Percentiles rank a stretch among this genome's conserved stretches.
Evolutionary conservation across 2,113 vertebrate species (phyloP).

Genomic region (Gavia stellata): DNA sequence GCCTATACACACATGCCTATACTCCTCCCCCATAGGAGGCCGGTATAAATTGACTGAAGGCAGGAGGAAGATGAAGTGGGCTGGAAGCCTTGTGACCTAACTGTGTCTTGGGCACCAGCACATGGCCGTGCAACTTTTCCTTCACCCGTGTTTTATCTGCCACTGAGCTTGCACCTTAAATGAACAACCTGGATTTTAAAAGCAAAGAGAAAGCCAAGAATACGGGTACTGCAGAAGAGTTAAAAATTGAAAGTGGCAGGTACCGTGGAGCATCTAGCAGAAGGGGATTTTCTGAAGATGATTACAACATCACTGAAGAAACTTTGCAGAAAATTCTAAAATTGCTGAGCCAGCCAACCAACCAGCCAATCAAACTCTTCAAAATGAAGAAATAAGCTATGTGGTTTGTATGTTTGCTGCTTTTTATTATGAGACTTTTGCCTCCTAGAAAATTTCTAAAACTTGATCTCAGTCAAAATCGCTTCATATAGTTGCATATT

Average conservation of each 20-base stretch:
- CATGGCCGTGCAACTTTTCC: fast-evolving
- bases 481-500: background rate
- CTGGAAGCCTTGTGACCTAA: background rate
- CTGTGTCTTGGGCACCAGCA: background rate
- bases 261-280: background rate
- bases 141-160: background rate
- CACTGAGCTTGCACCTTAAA: background rate
- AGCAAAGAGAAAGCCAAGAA: background rate
- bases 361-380: background rate
- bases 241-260: background rate
- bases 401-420: background rate
- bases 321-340: background rate
- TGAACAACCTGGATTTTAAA: background rate
- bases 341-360: background rate
- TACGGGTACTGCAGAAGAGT: background rate
- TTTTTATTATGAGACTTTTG: background rate
- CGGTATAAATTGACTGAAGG: background rate
- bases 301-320: background rate
- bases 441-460: background rate
- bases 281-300: background rate
- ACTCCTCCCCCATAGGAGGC: background rate
- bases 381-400: background rate
- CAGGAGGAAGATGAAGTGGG: background rate
- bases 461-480: background rate
- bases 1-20: fast-evolving